Conservation (phyloP, 2,113 vertebrate species). For the Pholis gunnellus region DNA sequence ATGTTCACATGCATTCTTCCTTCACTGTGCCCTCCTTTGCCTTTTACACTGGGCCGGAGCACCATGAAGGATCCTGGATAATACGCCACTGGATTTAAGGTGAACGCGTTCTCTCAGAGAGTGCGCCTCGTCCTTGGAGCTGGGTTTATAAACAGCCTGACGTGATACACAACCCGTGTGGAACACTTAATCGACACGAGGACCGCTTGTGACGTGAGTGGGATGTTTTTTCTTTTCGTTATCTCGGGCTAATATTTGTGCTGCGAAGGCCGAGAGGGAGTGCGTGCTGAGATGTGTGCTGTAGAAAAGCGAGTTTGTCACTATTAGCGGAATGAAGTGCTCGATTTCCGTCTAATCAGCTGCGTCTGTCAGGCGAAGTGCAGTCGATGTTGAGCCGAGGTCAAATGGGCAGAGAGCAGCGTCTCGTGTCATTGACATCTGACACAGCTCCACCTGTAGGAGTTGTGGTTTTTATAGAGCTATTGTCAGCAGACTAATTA, state of each 20-base stretch:
- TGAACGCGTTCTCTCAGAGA: not conserved
- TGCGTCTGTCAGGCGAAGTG: slow-evolving; percentile 38
- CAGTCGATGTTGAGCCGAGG: slow-evolving; percentile 15
- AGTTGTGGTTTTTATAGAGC: slow-evolving; percentile 3
- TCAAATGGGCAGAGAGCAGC: slow-evolving; percentile 37
- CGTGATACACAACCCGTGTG: slow-evolving; percentile 9
- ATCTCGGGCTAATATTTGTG: slow-evolving; percentile 62
- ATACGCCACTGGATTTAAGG: slow-evolving; percentile 17
- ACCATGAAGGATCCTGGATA: slow-evolving; percentile 28
- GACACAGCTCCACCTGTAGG: not conserved
- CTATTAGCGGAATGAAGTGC: slow-evolving; percentile 28
- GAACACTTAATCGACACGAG: slow-evolving; percentile 64
- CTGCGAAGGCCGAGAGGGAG: slow-evolving; percentile 14
- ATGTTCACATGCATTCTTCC: slow-evolving; percentile 46
- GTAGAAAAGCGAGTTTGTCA: slow-evolving; percentile 24
- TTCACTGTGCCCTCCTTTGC: not conserved
- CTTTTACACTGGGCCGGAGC: slow-evolving; percentile 11
- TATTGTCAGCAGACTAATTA: not conserved
- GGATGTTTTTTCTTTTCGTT: slow-evolving; percentile 39
- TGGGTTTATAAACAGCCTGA: slow-evolving; percentile 52
- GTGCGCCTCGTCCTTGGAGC: slow-evolving; percentile 12
- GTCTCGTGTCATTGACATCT: slow-evolving; percentile 49
- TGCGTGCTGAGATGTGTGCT: slow-evolving; percentile 4
- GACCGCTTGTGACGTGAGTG: slow-evolving; percentile 74
- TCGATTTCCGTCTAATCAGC: slow-evolving; percentile 41